Evolutionary conservation across 2,888 invertebrate species (phyloP).

Genomic region (Endotricha flammealis): DNA sequence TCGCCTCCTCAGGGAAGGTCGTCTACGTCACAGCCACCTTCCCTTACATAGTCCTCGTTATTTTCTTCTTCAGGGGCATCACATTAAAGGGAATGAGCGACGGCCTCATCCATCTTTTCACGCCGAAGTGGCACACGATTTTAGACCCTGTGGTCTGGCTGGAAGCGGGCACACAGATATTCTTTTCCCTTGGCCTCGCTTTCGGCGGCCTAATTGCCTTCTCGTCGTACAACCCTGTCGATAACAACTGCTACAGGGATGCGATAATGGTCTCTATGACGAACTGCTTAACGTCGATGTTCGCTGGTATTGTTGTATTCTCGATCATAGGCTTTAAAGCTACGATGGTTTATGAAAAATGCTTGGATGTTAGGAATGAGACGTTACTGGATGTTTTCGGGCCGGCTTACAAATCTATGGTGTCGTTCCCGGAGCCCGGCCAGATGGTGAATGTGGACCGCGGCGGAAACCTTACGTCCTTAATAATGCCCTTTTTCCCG

Average conservation of each 20-base stretch:
- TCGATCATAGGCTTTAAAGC: constrained; percentile 96
- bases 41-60: constrained; percentile 95
- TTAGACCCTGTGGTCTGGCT: constrained; percentile 97
- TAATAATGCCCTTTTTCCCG: constrained; percentile 83
- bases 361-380: constrained; percentile 80
- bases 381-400: constrained; percentile 80
- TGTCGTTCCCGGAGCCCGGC: constrained; percentile 75
- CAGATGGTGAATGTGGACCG: constrained; percentile 68
- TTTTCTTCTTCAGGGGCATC: constrained; percentile 96
- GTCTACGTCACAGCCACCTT: constrained; percentile 98
- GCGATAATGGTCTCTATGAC: constrained; percentile 95
- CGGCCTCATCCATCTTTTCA: constrained; percentile 92
- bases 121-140: constrained; percentile 94
- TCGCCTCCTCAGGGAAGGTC: constrained; percentile 97
- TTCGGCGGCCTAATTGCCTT: constrained; percentile 98
- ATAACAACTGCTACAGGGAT: constrained; percentile 97
- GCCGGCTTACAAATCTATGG: constrained; percentile 54
- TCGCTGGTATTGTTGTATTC: constrained; percentile 97
- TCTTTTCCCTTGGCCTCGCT: constrained; percentile 96
- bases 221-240: constrained; percentile 97
- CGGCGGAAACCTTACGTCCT: constrained; percentile 75
- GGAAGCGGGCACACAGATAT: constrained; percentile 98
- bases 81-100: constrained; percentile 92
- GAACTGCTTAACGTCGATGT: constrained; percentile 97
- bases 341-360: constrained; percentile 88